These are phyloP conservation scores for Pogonomyrmex californicus DNA, from an alignment of 1,140 invertebrate species.

Conservation along the genomic window DNA sequence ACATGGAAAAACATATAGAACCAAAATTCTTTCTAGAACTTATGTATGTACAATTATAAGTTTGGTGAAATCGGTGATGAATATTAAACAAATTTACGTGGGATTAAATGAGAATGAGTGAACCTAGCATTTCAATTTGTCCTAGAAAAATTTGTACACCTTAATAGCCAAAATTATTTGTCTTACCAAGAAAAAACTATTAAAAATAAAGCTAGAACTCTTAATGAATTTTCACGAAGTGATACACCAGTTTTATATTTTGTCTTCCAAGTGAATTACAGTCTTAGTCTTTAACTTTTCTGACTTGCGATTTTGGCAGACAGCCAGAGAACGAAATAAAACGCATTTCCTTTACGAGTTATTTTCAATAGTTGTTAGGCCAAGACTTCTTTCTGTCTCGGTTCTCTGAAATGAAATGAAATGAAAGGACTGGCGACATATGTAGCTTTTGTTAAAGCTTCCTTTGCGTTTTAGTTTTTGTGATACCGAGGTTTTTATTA, in stretches of 20 bases:
- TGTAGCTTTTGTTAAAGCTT: not conserved
- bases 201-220: too few species aligned
- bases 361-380: not conserved
- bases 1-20: too few species aligned
- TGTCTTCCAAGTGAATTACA: not conserved
- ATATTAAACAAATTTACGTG: too few species aligned
- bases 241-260: not conserved
- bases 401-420: not conserved
- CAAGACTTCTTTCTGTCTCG: not conserved
- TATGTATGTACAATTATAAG: too few species aligned
- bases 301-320: constrained; percentile 51
- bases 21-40: too few species aligned
- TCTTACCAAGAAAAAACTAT: too few species aligned
- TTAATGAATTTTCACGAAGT: too few species aligned
- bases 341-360: not conserved
- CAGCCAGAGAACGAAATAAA: not conserved
- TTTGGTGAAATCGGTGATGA: too few species aligned
- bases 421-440: not conserved
- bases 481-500: not conserved
- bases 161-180: too few species aligned
- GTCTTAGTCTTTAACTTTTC: constrained; percentile 55
- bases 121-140: too few species aligned
- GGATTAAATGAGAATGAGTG: too few species aligned
- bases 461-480: not conserved
- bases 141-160: too few species aligned